These are phyloP conservation scores for Nymphicus hollandicus DNA, from an alignment of 2,113 vertebrate genomes.

Conservation along the genomic window DNA sequence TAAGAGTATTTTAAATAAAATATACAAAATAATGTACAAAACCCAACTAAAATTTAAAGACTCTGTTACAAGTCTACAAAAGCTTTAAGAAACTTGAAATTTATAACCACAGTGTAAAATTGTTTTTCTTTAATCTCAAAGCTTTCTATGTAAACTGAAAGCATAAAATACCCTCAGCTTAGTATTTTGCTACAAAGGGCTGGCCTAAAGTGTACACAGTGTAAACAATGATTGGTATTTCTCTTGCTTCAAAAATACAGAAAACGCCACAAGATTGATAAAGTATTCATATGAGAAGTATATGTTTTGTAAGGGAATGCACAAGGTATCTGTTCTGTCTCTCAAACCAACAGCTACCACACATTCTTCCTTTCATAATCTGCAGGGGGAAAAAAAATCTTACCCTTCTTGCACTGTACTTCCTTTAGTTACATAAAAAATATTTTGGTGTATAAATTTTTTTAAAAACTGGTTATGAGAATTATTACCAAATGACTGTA, in stretches of 20 bases:
- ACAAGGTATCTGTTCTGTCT: conserved; percentile 61
- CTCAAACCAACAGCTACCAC: conserved; percentile 53
- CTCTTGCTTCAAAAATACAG: conserved; percentile 78
- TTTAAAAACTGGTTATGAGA: conserved; percentile 7
- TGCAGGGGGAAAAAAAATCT: neutral
- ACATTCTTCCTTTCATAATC: conserved; percentile 41
- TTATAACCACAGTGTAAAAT: conserved; percentile 83
- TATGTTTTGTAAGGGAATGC: conserved; percentile 51
- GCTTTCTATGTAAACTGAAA: conserved; percentile 78
- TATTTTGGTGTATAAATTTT: conserved; percentile 55
- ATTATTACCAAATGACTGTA: conserved; percentile 40
- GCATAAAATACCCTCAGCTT: conserved; percentile 80
- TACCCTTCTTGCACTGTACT: conserved; percentile 43
- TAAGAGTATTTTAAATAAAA: conserved; percentile 82
- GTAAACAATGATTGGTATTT: conserved; percentile 78
- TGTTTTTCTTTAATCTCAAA: conserved; percentile 81
- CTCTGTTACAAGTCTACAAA: conserved; percentile 82
- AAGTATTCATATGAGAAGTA: conserved; percentile 69
- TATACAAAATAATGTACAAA: conserved; percentile 83
- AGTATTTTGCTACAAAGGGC: conserved; percentile 80
- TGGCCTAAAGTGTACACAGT: conserved; percentile 81
- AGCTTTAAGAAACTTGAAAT: conserved; percentile 83
- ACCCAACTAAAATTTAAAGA: conserved; percentile 83
- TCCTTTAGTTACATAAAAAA: conserved; percentile 58
- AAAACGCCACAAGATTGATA: conserved; percentile 75